Evolutionary conservation across 2,113 vertebrate genomes (phyloP).

Genomic region (Agelaius phoeniceus): DNA sequence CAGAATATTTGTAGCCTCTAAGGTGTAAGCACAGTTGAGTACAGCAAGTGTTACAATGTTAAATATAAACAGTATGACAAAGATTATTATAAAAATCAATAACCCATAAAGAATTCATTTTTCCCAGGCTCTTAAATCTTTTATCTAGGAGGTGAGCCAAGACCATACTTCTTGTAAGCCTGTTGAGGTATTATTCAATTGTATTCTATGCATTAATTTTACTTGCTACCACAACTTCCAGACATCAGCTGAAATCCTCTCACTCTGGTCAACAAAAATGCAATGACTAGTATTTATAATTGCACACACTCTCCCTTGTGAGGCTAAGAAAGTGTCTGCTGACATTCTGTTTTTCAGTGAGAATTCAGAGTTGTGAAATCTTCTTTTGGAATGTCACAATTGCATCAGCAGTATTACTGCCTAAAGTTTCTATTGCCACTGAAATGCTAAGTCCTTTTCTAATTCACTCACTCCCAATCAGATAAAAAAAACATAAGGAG

Average conservation of each 20-base stretch:
- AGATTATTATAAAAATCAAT: background rate
- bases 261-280: background rate
- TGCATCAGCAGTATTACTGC: background rate
- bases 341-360: background rate
- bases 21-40: background rate
- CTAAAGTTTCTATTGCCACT: background rate
- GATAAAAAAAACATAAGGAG: background rate
- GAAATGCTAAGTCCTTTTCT: background rate
- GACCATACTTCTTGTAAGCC: background rate
- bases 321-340: background rate
- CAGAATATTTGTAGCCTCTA: background rate
- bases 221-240: background rate
- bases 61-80: background rate
- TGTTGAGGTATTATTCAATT: background rate
- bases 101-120: background rate
- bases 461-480: background rate
- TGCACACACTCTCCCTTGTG: background rate
- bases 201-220: background rate
- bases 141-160: background rate
- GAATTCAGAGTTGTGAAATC: background rate
- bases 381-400: background rate
- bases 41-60: background rate
- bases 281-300: background rate
- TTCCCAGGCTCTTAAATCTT: background rate
- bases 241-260: background rate